A percentile compares a stretch with the other conserved stretches of the same genome.
phyloP scores from a whole-genome alignment of 2,888 invertebrate species.

The Caenorhabditis afra region DNA sequence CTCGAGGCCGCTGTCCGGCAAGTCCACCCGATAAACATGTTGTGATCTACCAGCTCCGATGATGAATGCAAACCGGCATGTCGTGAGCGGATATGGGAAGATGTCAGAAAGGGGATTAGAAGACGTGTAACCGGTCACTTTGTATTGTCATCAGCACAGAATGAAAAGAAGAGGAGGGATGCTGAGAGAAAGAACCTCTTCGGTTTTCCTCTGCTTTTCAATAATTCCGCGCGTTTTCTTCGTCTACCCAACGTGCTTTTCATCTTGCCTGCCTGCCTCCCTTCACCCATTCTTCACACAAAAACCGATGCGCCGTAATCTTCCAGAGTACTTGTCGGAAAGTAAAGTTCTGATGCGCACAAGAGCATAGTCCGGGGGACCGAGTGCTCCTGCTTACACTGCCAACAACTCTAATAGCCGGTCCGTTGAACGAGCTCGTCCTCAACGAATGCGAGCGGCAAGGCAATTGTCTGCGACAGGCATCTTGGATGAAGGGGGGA shows the following conservation, averaged over 20 bases:
- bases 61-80: slow-evolving; percentile 37
- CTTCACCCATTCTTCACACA: slow-evolving; percentile 41
- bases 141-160: slow-evolving; percentile 6
- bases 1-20: slow-evolving; percentile 42
- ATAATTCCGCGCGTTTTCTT: slow-evolving; percentile 34
- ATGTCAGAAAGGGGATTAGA: slow-evolving; percentile 22
- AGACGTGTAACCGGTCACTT: slow-evolving; percentile 6
- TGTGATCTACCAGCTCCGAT: slow-evolving; percentile 46
- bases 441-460: slow-evolving; percentile 15
- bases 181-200: slow-evolving; percentile 14
- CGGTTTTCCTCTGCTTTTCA: slow-evolving; percentile 29
- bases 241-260: slow-evolving; percentile 33
- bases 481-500: too few relatives aligned
- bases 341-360: slow-evolving; percentile 51
- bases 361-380: slow-evolving; percentile 16
- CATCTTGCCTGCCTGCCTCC: slow-evolving; percentile 34
- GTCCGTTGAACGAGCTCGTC: slow-evolving; percentile 30
- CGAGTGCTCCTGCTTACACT: slow-evolving; percentile 50
- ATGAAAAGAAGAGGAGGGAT: neutral
- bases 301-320: slow-evolving; percentile 61
- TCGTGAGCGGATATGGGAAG: slow-evolving; percentile 24
- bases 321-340: slow-evolving; percentile 61
- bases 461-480: slow-evolving; percentile 47
- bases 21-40: slow-evolving; percentile 55
- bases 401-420: slow-evolving; percentile 55